Evolutionary conservation across 2,113 vertebrate species (phyloP).

Genomic region (Numida meleagris): DNA sequence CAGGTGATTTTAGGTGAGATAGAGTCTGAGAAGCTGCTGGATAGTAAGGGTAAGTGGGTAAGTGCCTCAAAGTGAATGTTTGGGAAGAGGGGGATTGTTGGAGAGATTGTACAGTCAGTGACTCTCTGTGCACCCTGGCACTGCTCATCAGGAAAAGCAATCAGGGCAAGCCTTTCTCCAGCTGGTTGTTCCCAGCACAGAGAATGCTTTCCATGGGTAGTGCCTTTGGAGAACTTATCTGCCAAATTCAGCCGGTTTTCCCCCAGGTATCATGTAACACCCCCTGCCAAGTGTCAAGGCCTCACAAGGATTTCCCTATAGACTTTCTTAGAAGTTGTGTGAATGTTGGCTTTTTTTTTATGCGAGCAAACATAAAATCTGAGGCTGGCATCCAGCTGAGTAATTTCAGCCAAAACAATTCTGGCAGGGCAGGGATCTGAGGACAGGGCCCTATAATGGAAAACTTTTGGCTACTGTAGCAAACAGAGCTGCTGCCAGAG

Average conservation of each 20-base stretch:
- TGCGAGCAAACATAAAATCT: neutral
- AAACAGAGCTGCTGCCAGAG: neutral
- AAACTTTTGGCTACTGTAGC: neutral
- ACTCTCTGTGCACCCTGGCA: neutral
- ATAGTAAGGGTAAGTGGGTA: too few species aligned
- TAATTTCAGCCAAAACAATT: constrained; percentile 31
- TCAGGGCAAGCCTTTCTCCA: neutral
- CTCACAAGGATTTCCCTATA: neutral
- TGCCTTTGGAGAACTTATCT: neutral
- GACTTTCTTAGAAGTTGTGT: neutral
- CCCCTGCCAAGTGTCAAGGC: neutral
- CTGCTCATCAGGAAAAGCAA: neutral
- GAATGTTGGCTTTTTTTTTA: neutral
- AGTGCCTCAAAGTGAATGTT: neutral
- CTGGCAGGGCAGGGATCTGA: constrained; percentile 26
- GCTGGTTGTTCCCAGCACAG: neutral
- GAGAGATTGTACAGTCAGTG: neutral
- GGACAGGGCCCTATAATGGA: constrained; percentile 6
- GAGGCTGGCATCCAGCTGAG: constrained; percentile 26
- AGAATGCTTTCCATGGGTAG: neutral
- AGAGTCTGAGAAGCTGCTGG: neutral
- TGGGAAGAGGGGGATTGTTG: neutral
- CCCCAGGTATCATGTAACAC: neutral
- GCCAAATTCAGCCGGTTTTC: neutral
- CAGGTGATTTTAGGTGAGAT: neutral